These are phyloP conservation scores for Ametastegia equiseti DNA, from an alignment of 2,888 invertebrate genomes.

Conservation along the genomic window DNA sequence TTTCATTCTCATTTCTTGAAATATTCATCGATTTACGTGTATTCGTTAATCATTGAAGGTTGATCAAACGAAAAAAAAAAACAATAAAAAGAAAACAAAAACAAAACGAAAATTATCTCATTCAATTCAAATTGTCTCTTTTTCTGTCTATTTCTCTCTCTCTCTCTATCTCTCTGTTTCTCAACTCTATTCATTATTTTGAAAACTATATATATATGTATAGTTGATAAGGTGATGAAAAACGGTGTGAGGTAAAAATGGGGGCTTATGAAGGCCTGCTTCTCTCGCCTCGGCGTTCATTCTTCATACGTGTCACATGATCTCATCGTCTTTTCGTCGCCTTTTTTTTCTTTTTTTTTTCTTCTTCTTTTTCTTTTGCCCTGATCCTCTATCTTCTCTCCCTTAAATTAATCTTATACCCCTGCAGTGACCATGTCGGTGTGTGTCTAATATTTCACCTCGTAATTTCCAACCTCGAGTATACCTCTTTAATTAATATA, in stretches of 20 bases:
- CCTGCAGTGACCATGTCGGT: neutral
- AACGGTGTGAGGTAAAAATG: neutral
- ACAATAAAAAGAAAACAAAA: too few species aligned
- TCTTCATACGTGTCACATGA: conserved; percentile 33
- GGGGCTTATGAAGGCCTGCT: neutral
- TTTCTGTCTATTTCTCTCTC: too few species aligned
- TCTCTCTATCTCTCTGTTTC: too few species aligned
- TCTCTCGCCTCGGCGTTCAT: neutral
- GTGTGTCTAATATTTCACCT: conserved; percentile 37
- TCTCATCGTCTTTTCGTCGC: conserved; percentile 11
- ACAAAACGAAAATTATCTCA: too few species aligned
- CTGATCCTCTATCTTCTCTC: neutral
- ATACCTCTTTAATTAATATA: conserved; percentile 43
- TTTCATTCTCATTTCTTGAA: too few species aligned
- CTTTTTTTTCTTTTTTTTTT: too few species aligned
- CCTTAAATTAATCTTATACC: neutral
- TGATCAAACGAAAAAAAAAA: too few species aligned
- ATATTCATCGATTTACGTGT: too few species aligned
- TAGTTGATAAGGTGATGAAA: neutral
- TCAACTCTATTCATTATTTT: neutral
- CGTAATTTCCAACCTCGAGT: conserved; percentile 35
- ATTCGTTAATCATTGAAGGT: too few species aligned
- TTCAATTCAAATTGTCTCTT: too few species aligned
- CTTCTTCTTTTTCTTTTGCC: conserved; percentile 23
- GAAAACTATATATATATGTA: neutral